These are phyloP conservation scores for Callorhinus ursinus DNA, from an alignment of 2,113 vertebrate species.

Conservation along the genomic window DNA sequence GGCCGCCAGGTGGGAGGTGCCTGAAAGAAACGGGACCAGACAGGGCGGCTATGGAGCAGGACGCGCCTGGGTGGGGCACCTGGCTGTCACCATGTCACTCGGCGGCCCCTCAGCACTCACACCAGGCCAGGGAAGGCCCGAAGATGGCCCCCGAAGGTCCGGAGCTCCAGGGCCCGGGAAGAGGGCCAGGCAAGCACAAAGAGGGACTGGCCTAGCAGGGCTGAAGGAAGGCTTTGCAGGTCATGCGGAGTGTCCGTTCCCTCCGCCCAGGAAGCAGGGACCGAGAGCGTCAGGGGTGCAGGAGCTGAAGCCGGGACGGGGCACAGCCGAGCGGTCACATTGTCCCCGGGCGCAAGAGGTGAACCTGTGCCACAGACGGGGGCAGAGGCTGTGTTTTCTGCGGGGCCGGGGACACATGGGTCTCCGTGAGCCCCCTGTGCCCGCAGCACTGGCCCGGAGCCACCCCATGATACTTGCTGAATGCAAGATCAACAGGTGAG, in stretches of 20 bases:
- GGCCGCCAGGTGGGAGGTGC: accelerated
- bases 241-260: accelerated
- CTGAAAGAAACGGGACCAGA: too few species aligned
- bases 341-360: background rate
- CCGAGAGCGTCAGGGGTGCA: accelerated
- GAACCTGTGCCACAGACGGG: background rate
- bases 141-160: background rate
- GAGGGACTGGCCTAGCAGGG: too few species aligned
- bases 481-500: accelerated
- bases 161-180: background rate
- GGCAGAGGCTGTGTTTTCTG: too few species aligned
- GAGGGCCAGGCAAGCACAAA: too few species aligned
- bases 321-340: accelerated
- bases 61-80: accelerated
- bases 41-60: accelerated
- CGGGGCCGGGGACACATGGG: too few species aligned
- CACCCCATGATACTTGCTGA: accelerated
- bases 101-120: background rate
- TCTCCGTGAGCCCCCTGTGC: background rate
- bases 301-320: too few species aligned
- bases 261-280: background rate
- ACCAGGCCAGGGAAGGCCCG: background rate
- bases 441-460: background rate
- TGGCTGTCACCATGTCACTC: accelerated
- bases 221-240: too few species aligned